Conservation (phyloP, 2,797 vertebrate genomes). For the Rhinoraja longicauda region DNA sequence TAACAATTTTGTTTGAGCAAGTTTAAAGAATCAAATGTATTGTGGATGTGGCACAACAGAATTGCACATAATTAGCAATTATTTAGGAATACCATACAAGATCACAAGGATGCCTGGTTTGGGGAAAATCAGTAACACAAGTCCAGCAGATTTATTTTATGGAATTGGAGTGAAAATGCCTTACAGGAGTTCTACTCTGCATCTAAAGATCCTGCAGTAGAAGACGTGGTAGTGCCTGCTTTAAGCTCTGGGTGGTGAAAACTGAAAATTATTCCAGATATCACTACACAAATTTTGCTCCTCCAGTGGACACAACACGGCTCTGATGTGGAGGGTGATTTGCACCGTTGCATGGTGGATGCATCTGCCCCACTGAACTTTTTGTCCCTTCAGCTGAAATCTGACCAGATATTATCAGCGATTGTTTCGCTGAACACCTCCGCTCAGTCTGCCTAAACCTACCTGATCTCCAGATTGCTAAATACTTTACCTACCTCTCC, state of each 20-base stretch:
- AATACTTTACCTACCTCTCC: too few species aligned
- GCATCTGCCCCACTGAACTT: neutral
- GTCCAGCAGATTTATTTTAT: neutral
- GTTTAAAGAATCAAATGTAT: neutral
- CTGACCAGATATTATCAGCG: too few species aligned
- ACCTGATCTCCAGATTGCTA: too few species aligned
- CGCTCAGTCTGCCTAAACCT: too few species aligned
- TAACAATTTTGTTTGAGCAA: neutral
- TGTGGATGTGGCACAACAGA: neutral
- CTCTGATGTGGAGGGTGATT: neutral
- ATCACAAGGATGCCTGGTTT: neutral
- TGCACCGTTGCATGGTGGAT: too few species aligned
- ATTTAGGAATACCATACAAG: neutral
- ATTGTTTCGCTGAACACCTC: too few species aligned
- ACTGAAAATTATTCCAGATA: neutral
- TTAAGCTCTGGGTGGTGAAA: neutral
- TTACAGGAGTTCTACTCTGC: neutral
- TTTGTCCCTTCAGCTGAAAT: neutral
- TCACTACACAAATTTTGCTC: neutral
- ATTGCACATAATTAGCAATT: neutral
- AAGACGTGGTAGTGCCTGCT: neutral
- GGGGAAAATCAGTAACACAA: neutral
- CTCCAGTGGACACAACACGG: too few species aligned
- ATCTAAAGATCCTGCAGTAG: neutral
- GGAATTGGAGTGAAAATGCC: neutral